Percentiles rank a stretch among this genome's conserved stretches.
phyloP scores from a whole-genome alignment of 2,797 vertebrate species.

The Thaleichthys pacificus region DNA sequence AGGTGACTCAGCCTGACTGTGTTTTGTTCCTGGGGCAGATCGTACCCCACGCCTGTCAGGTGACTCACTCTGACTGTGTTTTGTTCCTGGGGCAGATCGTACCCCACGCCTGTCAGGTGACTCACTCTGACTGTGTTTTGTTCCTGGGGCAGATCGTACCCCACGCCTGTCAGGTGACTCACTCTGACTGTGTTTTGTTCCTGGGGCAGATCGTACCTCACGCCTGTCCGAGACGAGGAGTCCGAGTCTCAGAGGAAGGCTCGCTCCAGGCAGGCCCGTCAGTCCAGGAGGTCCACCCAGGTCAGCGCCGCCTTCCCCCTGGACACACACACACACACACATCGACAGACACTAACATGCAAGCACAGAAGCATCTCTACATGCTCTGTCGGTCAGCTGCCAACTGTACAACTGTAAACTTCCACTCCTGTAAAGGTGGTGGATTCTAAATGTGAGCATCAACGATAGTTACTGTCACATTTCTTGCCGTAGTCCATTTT shows the following conservation, averaged over 20 bases:
- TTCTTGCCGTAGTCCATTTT: neutral
- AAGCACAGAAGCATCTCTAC: no score
- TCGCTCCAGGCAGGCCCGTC: slow-evolving; percentile 95
- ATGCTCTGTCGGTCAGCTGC: no score
- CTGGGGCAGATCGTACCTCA: slow-evolving; percentile 91
- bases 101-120: no score
- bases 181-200: neutral
- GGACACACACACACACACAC: neutral
- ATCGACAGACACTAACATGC: neutral
- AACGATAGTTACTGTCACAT: neutral
- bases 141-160: slow-evolving; percentile 79
- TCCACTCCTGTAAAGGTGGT: no score
- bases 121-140: neutral
- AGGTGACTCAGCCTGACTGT: neutral
- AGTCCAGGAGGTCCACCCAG: slow-evolving; percentile 97
- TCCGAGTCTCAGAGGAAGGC: slow-evolving; percentile 99
- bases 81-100: slow-evolving; percentile 76
- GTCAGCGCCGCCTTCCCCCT: slow-evolving; percentile 58
- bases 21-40: slow-evolving; percentile 70
- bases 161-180: no score
- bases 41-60: slow-evolving; percentile 93
- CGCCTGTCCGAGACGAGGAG: slow-evolving; percentile 96
- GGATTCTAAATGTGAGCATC: neutral
- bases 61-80: neutral
- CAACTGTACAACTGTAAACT: no score